Evolutionary conservation across 2,888 invertebrate genomes (phyloP), one percentile per base, ranked within the genome.

Genomic region (Netelia fuscicornis): DNA sequence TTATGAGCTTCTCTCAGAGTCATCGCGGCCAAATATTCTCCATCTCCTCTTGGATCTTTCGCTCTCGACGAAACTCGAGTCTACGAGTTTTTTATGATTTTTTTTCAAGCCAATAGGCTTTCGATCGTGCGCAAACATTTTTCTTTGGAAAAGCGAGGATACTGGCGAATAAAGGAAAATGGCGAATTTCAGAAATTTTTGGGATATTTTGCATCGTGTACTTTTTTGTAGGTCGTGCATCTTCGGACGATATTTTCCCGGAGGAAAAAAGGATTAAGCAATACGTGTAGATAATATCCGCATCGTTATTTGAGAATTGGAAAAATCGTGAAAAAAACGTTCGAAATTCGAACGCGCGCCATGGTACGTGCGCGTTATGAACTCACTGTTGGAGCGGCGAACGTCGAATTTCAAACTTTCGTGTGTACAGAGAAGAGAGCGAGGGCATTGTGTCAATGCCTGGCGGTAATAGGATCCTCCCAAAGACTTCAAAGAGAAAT

Each of bases 1-100:
- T 86, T 82, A 82, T 80, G 84, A 86, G 82, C 81, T 62, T 65
- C 58, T 80, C 70, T 83, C 20, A 58, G 20, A 67, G 52, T 48
- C 52, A 74, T 81, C 52, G 48, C 30, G 54, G 23, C 65, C 23
- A 72, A 65, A 78, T 37, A 37, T 37, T 37, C 65, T 71, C 54
- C 44, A 5, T 56, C 56, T 48, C 75, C 17, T 62, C 67, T n/a
- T n/a, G 20, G 20, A 48, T 42, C 74, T 79, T 75, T 62, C 74
- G 37, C 37, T 37, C 6, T 37, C 37, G 37, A 37, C 37, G 37
- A 37, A 37, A 37, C 37, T 56, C 62, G 78, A 70, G 74, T 74
- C 25, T 25, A 68, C 62, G 54, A 72, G 17, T 37, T 62, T 70
- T 52, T 71, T 56, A 71, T 65, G 42, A 74, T 23, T 67, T 75